A percentile compares a stretch with the other conserved stretches of the same genome.
These are phyloP conservation scores for Morone saxatilis DNA, from an alignment of 2,113 vertebrate genomes.

Conservation along the genomic window DNA sequence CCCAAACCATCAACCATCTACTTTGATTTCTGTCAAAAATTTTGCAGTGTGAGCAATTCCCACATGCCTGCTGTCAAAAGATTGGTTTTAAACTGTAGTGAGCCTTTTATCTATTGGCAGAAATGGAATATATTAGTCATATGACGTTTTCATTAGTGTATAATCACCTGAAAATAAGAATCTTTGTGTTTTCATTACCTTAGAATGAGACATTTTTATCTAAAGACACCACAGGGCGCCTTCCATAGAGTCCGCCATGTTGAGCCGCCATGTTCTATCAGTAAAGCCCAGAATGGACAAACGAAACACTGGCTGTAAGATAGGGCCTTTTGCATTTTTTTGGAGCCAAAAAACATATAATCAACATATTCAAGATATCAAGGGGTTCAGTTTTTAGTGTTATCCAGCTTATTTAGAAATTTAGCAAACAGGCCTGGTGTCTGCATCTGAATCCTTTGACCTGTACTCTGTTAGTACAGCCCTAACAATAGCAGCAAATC, in stretches of 20 bases:
- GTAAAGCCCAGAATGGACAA: too few species aligned
- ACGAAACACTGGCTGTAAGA: too few species aligned
- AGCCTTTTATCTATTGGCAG: background rate
- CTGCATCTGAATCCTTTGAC: background rate
- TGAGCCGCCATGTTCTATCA: too few species aligned
- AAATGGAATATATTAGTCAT: too few species aligned
- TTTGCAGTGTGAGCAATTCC: background rate
- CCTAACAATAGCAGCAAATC: background rate
- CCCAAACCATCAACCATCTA: background rate
- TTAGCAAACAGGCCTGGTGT: background rate
- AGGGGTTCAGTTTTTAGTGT: background rate
- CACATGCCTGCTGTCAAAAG: background rate
- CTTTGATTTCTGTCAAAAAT: background rate
- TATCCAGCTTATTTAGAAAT: background rate
- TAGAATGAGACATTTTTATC: too few species aligned
- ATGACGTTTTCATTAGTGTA: too few species aligned
- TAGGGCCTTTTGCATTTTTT: too few species aligned
- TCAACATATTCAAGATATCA: background rate
- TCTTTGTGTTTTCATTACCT: too few species aligned
- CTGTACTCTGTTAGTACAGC: background rate
- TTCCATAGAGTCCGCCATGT: too few species aligned
- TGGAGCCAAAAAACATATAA: too few species aligned
- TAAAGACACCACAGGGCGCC: too few species aligned
- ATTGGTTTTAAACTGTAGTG: background rate
- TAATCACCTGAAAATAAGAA: too few species aligned